These are phyloP conservation scores for Cervus canadensis DNA, from an alignment of 2,113 vertebrate species.

Conservation along the genomic window DNA sequence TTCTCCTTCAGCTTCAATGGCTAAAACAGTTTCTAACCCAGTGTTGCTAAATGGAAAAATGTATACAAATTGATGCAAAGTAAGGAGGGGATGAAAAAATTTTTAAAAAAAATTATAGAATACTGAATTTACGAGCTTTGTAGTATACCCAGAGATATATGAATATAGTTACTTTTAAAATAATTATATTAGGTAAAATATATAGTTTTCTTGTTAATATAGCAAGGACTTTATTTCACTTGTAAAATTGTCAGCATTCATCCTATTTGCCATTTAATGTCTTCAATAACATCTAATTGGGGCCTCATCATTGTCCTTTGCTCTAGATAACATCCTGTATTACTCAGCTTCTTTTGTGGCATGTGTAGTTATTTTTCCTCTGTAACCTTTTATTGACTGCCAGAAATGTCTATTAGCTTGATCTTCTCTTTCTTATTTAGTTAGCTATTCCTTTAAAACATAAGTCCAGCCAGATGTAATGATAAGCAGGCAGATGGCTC, in stretches of 20 bases:
- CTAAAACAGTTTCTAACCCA: not conserved
- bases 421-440: slow-evolving; percentile 45
- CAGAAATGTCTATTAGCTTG: slow-evolving; percentile 42
- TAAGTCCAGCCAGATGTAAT: slow-evolving; percentile 48
- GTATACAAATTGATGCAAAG: not conserved
- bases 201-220: not conserved
- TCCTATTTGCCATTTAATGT: not conserved
- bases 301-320: not conserved
- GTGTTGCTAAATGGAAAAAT: not conserved
- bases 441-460: slow-evolving; percentile 52
- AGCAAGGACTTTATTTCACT: not conserved
- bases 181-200: not conserved
- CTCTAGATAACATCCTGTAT: slow-evolving; percentile 48
- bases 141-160: not conserved
- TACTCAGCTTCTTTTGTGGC: not conserved
- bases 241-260: not conserved
- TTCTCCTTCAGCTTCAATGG: not conserved
- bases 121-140: not conserved
- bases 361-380: slow-evolving; percentile 33
- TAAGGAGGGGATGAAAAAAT: not conserved
- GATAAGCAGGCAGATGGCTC: slow-evolving; percentile 47
- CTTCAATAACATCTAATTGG: not conserved
- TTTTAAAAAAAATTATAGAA: not conserved
- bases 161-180: not conserved
- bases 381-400: slow-evolving; percentile 55